Conservation (phyloP, 2,888 invertebrate genomes). For the Mythimna impura region DNA sequence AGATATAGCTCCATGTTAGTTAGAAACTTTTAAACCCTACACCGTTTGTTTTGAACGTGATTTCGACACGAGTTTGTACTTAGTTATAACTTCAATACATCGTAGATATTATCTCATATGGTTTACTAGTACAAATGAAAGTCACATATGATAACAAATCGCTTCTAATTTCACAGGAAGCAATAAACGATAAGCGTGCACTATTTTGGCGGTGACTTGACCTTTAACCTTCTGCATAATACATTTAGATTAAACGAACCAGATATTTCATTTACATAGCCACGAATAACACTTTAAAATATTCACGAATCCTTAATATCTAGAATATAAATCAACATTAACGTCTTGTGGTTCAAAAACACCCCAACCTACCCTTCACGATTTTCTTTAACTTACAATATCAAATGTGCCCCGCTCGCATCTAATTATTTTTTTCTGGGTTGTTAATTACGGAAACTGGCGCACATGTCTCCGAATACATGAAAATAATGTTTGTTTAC, state of each 20-base stretch:
- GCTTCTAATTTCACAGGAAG: constrained; percentile 51
- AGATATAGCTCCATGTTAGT: background rate
- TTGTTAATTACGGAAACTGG: constrained; percentile 35
- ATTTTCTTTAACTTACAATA: constrained; percentile 30
- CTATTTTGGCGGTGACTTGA: constrained; percentile 60
- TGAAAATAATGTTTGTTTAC: constrained; percentile 59
- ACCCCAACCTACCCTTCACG: constrained; percentile 32
- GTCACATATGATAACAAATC: constrained; percentile 34
- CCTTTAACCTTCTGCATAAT: constrained; percentile 59
- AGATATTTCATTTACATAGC: constrained; percentile 33
- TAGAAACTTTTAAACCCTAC: constrained; percentile 4
- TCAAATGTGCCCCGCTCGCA: constrained; percentile 31
- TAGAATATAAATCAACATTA: constrained; percentile 39
- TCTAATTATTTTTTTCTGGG: constrained; percentile 44
- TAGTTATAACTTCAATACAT: constrained; percentile 5
- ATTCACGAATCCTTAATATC: constrained; percentile 51
- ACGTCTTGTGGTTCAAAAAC: constrained; percentile 40
- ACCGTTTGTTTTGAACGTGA: constrained; percentile 15
- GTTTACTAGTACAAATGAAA: constrained; percentile 39
- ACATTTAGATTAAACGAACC: constrained; percentile 51
- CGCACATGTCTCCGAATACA: constrained; percentile 56
- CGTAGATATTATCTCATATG: constrained; percentile 5
- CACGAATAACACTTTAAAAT: constrained; percentile 41
- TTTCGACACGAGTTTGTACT: constrained; percentile 25
- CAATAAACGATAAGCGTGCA: constrained; percentile 60